Base-by-base conservation (phyloP, 2,888 invertebrate species). In the Hirtodrosophila alboralis region DNA sequence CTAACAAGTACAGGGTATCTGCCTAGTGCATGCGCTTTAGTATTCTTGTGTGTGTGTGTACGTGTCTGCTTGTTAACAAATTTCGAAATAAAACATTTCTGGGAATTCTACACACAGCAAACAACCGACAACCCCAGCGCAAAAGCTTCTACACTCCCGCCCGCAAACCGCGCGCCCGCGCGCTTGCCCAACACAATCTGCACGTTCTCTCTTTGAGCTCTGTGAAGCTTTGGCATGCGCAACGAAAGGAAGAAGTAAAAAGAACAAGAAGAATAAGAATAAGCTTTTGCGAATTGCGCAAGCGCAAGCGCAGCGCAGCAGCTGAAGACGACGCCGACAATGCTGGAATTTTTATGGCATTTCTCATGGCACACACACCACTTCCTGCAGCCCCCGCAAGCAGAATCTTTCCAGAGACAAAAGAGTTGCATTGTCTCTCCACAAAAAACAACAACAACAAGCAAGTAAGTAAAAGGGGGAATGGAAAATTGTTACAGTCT, bases 21-120 rank as follows among this genome's bases (percentile, higher is more conserved):
- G 5, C 23, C 1, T 3, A 2, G 5, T 23, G 1, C 5, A 2
- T 21, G 18, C 18, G 3, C 8, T 23, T 5, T 3, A 23, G n/a
- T n/a, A n/a, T n/a, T n/a, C n/a, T n/a, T 47, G 18, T 36, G 41
- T 51, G 37, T 48, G 5, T 52, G 36, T 49, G 26, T 58, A 41
- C 13, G 10, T 54, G 58, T 61, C 51, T 76, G 78, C 69, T 72
- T 79, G 81, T 79, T 79, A 84, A 84, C 85, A 80, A 84, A 80
- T 79, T 78, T 84, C 52, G 47, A 84, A 79, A 75, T 75, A 79
- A 84, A 75, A 70, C 75, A 67, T 78, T 84, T 80, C 80, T 71
- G 71, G 36, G 80, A 80, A 80, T 79, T 84, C 65, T 59, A 47
- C 49, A 47, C 49, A 63, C 59, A 40, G 36, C 27, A 34, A 41